A percentile compares a stretch with the other conserved stretches of the same genome.
Conservation (phyloP, 2,888 invertebrate species). For the Cybosia mesomella region DNA sequence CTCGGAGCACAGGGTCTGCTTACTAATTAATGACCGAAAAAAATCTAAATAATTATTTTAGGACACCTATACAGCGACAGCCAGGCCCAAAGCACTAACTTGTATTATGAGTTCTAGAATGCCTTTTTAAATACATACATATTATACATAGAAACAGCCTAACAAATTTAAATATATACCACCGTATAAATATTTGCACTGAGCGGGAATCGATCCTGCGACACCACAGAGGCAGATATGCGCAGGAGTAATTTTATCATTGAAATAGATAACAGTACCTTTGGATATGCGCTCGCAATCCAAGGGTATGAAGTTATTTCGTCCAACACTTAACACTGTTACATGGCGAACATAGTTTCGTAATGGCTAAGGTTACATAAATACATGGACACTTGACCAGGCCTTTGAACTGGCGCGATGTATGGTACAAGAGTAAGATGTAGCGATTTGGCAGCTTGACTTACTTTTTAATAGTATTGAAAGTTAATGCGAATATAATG, state of each 20-base stretch:
- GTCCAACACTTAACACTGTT: conserved; percentile 23
- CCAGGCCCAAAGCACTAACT: no score
- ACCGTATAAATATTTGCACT: not conserved
- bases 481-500: not conserved
- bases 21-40: no score
- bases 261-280: conserved; percentile 11
- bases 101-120: no score
- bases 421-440: conserved; percentile 42
- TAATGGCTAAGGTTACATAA: conserved; percentile 55
- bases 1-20: no score
- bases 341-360: conserved; percentile 36
- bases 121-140: no score
- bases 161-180: not conserved
- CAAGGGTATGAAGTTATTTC: conserved; percentile 28
- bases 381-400: conserved; percentile 64
- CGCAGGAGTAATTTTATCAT: not conserved
- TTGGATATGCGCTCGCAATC: conserved; percentile 15
- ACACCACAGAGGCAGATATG: not conserved
- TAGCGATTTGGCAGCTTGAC: conserved; percentile 20
- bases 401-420: conserved; percentile 64
- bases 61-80: no score
- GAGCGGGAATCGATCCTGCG: not conserved
- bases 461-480: not conserved
- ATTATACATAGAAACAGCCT: no score
- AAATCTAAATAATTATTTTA: no score